These are phyloP conservation scores for Echinometra lucunter DNA, from an alignment of 53 echinoderm and acorn worm genomes.

Conservation along the genomic window DNA sequence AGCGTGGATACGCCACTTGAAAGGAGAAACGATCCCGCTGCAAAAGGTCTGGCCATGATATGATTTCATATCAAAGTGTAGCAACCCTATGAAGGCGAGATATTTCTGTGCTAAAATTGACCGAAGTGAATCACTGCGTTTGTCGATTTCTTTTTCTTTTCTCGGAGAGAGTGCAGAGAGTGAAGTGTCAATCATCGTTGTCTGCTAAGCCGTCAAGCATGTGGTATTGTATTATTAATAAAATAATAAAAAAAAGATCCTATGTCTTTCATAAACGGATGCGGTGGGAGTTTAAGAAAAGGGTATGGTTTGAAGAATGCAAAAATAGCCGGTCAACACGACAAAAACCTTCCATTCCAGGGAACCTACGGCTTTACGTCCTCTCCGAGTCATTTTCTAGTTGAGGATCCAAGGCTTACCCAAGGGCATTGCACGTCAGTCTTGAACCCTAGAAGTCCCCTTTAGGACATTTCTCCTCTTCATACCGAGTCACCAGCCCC, in stretches of 20 bases:
- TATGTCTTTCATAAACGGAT: not conserved
- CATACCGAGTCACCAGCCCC: not conserved
- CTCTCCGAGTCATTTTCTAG: not conserved
- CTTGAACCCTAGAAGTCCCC: not conserved
- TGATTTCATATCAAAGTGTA: constrained; percentile 42
- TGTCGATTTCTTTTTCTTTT: not conserved
- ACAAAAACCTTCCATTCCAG: too few relatives aligned
- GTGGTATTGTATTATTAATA: not conserved
- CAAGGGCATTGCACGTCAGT: not conserved
- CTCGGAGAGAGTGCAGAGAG: not conserved
- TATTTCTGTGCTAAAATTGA: constrained; percentile 43
- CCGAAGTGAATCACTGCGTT: constrained; percentile 3
- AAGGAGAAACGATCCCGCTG: not conserved
- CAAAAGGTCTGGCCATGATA: constrained; percentile 9
- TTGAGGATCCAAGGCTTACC: not conserved
- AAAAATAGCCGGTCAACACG: too few relatives aligned
- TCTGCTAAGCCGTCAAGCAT: not conserved
- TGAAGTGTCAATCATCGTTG: not conserved
- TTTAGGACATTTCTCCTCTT: not conserved
- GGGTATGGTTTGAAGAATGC: too few relatives aligned
- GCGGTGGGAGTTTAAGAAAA: not conserved
- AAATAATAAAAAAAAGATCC: not conserved
- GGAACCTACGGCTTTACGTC: too few relatives aligned
- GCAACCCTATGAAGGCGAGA: not conserved
- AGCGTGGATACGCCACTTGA: too few relatives aligned